These are phyloP conservation scores for Nasua narica DNA, from an alignment of 2,797 vertebrate species.

Conservation along the genomic window DNA sequence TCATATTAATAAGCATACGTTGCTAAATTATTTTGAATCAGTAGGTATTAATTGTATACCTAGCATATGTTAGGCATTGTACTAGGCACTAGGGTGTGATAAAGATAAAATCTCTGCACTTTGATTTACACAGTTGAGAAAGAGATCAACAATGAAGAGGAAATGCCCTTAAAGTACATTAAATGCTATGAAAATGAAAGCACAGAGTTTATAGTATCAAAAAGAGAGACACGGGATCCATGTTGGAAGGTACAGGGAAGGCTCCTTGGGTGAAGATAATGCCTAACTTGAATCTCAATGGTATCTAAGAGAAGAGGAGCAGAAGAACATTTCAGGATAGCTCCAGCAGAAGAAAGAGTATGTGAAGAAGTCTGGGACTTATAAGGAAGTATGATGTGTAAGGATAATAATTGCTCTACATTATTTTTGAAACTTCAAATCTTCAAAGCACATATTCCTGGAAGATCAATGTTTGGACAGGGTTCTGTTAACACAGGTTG, in stretches of 20 bases:
- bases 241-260: neutral
- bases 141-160: neutral
- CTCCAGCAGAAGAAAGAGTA: neutral
- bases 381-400: neutral
- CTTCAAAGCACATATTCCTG: neutral
- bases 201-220: neutral
- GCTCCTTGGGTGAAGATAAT: neutral
- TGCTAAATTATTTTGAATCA: neutral
- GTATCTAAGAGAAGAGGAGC: neutral
- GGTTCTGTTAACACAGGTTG: neutral
- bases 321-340: neutral
- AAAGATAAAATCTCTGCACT: neutral
- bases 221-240: neutral
- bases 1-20: neutral
- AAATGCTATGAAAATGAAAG: neutral
- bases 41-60: neutral
- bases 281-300: neutral
- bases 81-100: neutral
- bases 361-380: neutral
- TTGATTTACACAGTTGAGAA: neutral
- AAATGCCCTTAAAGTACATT: neutral
- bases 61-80: neutral
- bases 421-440: neutral
- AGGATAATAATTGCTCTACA: neutral
- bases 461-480: neutral